Base-by-base conservation (phyloP, 92 coral and sea anemone species). In the Palythoa grandis region DNA sequence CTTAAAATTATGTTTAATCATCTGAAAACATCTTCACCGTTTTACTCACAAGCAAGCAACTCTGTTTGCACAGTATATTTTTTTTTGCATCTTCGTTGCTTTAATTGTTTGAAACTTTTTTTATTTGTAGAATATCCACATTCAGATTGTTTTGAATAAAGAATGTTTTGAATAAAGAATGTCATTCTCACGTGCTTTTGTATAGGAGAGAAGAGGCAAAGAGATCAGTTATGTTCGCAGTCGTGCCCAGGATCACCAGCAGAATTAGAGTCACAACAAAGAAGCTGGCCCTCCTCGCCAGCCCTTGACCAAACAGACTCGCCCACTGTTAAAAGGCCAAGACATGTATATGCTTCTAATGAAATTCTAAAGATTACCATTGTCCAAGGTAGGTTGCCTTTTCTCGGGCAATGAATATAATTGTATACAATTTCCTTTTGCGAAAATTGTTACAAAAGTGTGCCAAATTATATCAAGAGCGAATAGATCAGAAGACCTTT, bases 321-420 rank as follows among this genome's bases (percentile, higher is more conserved):
- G 14, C 85, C 85, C 19, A 11, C 74, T 66, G 15, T 22, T 20
- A 22, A 17, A 24, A 80, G 52, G 43, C 56, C 43, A 67, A 43
- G 85, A 54, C 73, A 80, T 9, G 38, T 80, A 22, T 11, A 25
- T 47, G 85, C 57, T 23, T 53, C 84, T 68, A 61, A 63, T 47
- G 85, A 80, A 67, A 22, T 24, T 4, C 50, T 80, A 54, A 80
- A 66, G 24, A 80, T 80, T 38, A 80, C 85, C 20, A 80, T 80
- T 12, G 52, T 70, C 39, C 85, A 80, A 80, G 85, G 85, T 80
- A 80, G 74, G 73, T 48, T 11, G 13, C 56, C 3, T 76, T 22
- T 38, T 47, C 7, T 70, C 24, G 0, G 69, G 11, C 1, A 16
- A 60, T 19, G 66, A 57, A 5, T 12, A 7, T 60, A 60, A 29